These are phyloP conservation scores for Dryococelus australis DNA, from an alignment of 2,888 invertebrate genomes.

Conservation along the genomic window DNA sequence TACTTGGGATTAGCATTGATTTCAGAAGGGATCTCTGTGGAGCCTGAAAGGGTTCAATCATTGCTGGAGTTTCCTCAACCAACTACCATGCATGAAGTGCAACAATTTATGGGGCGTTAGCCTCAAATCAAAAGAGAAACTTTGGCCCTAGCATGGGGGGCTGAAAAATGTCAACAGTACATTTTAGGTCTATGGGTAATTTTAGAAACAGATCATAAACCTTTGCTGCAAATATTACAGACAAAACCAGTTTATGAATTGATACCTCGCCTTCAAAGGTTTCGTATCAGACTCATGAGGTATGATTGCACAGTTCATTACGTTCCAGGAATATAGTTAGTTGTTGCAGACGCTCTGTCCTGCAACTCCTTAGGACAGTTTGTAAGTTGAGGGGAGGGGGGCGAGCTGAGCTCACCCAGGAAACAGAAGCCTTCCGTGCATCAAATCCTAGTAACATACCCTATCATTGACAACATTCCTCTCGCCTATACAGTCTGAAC, in stretches of 20 bases:
- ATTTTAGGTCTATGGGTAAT: not conserved
- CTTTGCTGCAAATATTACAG: not conserved
- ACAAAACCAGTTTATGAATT: not conserved
- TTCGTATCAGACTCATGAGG: too few relatives aligned
- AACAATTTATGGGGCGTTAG: not conserved
- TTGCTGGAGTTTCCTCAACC: too few relatives aligned
- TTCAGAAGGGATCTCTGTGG: too few relatives aligned
- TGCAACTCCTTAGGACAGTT: too few relatives aligned
- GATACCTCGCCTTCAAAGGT: not conserved
- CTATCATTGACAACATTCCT: not conserved
- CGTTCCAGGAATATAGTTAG: too few relatives aligned
- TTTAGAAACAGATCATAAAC: not conserved
- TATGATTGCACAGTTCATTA: too few relatives aligned
- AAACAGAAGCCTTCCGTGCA: not conserved
- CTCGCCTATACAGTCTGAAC: not conserved
- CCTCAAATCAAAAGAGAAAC: not conserved
- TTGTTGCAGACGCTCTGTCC: too few relatives aligned
- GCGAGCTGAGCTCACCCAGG: not conserved
- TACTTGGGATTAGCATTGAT: too few relatives aligned
- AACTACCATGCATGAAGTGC: too few relatives aligned
- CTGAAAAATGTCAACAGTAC: not conserved
- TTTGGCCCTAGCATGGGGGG: not conserved
- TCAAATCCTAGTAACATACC: not conserved
- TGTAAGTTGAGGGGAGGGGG: too few relatives aligned
- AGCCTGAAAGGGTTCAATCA: too few relatives aligned